Conservation (phyloP, 2,113 vertebrate species). For the Eptesicus fuscus region DNA sequence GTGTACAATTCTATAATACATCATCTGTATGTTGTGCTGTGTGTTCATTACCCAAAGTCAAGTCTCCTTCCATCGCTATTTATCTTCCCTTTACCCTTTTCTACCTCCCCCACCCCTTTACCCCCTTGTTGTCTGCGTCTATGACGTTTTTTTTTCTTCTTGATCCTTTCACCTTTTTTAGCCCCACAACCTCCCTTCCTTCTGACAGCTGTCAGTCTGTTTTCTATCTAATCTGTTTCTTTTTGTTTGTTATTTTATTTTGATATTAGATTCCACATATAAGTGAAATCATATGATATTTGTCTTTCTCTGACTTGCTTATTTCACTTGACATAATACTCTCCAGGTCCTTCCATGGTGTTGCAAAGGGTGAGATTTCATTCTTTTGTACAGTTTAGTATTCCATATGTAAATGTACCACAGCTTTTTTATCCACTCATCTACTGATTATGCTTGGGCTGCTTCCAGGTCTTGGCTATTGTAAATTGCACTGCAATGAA, state of each 20-base stretch:
- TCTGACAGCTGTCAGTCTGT: neutral
- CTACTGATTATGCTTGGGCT: neutral
- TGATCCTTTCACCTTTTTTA: neutral
- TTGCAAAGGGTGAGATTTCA: neutral
- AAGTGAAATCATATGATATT: neutral
- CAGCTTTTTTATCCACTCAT: neutral
- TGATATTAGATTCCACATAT: neutral
- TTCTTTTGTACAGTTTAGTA: neutral
- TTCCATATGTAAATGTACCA: neutral
- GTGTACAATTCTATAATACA: neutral
- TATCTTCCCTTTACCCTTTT: neutral
- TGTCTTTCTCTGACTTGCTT: neutral
- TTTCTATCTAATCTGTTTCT: neutral
- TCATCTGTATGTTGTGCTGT: neutral
- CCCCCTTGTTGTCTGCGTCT: neutral
- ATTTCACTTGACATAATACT: neutral
- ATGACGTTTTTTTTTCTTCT: neutral
- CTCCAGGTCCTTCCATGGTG: neutral
- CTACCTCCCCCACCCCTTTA: neutral
- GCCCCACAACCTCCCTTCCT: neutral
- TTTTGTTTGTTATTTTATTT: neutral
- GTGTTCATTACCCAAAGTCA: neutral
- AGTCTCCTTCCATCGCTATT: neutral
- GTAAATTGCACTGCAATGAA: too few species aligned
- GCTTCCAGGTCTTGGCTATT: too few species aligned